A percentile compares a stretch with the other conserved stretches of the same genome.
Conservation (phyloP, 2,797 vertebrate species). For the Dicrostonyx torquatus region DNA sequence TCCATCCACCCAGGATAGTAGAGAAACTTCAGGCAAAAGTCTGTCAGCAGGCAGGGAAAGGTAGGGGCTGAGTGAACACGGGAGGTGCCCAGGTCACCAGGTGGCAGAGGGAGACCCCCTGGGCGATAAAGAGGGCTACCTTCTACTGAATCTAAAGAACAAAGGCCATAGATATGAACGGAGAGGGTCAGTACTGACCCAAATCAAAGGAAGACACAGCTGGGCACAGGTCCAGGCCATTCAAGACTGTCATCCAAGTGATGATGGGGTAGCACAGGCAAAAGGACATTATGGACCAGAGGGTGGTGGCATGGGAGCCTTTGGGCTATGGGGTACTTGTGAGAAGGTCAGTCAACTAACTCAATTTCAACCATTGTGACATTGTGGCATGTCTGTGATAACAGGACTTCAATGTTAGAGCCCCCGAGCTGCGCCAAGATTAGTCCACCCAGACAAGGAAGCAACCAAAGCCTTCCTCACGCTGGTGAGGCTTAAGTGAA, state of each 20-base stretch:
- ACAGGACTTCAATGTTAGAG: not conserved
- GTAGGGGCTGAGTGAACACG: not conserved
- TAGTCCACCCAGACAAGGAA: accelerated
- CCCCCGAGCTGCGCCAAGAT: too few relatives aligned
- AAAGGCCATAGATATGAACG: accelerated
- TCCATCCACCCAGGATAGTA: not conserved
- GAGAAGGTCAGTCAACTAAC: not conserved
- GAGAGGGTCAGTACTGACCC: not conserved
- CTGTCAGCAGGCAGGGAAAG: not conserved
- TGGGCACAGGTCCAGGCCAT: not conserved
- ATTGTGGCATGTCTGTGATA: accelerated
- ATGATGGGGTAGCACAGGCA: not conserved
- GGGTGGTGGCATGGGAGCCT: not conserved
- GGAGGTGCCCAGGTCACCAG: not conserved
- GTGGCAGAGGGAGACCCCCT: not conserved
- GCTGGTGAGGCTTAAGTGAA: accelerated
- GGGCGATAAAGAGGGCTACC: too few relatives aligned
- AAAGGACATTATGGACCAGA: too few relatives aligned
- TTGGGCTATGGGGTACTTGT: too few relatives aligned
- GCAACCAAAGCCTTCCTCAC: accelerated
- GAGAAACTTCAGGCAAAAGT: not conserved
- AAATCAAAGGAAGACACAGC: not conserved
- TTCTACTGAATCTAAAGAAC: not conserved
- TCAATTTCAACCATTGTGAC: not conserved
- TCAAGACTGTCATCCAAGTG: not conserved